Conservation (phyloP, 2,113 vertebrate species). For the Phyllopteryx taeniolatus region DNA sequence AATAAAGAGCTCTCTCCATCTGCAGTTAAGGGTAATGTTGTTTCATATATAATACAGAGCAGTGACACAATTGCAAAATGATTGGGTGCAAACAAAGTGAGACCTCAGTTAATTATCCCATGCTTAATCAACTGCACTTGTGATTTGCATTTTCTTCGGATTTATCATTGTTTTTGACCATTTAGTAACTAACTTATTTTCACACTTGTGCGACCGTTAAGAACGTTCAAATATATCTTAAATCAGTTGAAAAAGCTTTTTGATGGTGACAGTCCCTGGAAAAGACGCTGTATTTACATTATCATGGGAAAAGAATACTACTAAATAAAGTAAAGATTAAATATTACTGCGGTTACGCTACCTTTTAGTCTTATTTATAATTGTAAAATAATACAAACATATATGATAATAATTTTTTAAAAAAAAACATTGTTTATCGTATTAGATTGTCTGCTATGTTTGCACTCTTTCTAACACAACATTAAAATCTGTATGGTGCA, state of each 20-base stretch:
- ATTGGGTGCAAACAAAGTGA: background rate
- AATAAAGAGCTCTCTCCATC: background rate
- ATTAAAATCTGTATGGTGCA: background rate
- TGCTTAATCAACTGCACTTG: background rate
- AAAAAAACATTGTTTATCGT: too few species aligned
- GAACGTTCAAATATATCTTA: too few species aligned
- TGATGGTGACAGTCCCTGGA: too few species aligned
- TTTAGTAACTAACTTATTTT: background rate
- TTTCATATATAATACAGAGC: too few species aligned
- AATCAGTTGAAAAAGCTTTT: too few species aligned
- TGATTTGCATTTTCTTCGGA: background rate
- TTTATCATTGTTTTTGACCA: background rate
- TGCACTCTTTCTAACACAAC: background rate
- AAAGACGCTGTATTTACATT: too few species aligned
- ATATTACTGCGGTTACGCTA: background rate
- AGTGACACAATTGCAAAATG: too few species aligned
- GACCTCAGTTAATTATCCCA: background rate
- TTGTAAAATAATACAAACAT: too few species aligned
- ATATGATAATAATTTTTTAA: too few species aligned
- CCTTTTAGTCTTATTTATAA: background rate
- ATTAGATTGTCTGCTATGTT: background rate
- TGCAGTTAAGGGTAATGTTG: background rate
- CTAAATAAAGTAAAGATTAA: background rate
- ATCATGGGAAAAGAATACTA: too few species aligned
- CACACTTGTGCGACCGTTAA: too few species aligned